These are phyloP conservation scores for Lobophora halterata DNA, from an alignment of 2,888 invertebrate genomes.

Conservation along the genomic window DNA sequence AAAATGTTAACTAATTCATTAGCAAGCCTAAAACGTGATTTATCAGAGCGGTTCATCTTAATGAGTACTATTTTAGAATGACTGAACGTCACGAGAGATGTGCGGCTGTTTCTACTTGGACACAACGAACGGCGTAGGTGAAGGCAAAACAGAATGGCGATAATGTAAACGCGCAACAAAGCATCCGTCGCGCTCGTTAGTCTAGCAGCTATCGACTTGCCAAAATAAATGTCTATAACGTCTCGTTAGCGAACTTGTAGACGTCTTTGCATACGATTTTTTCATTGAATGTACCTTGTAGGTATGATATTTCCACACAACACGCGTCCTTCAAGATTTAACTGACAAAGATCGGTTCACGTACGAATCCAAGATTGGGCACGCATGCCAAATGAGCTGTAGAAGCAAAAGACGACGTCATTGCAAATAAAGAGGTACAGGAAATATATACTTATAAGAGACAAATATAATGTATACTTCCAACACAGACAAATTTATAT, in stretches of 20 bases:
- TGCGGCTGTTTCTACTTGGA: slow-evolving; percentile 41
- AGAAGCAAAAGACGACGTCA: slow-evolving; percentile 30
- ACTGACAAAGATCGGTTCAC: slow-evolving; percentile 27
- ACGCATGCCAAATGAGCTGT: slow-evolving; percentile 33
- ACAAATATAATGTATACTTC: slow-evolving; percentile 21
- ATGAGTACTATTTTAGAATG: slow-evolving; percentile 53
- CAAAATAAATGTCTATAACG: slow-evolving; percentile 60
- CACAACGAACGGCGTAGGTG: slow-evolving; percentile 43
- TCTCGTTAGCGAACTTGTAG: slow-evolving; percentile 41
- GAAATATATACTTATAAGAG: slow-evolving; percentile 27
- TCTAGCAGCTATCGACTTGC: slow-evolving; percentile 38
- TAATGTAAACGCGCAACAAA: slow-evolving; percentile 52
- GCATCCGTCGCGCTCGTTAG: slow-evolving; percentile 45
- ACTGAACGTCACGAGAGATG: slow-evolving; percentile 47
- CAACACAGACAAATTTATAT: slow-evolving; percentile 16
- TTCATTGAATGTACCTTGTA: slow-evolving; percentile 22
- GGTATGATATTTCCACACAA: slow-evolving; percentile 16
- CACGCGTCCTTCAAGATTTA: slow-evolving; percentile 29
- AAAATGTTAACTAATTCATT: slow-evolving; percentile 29
- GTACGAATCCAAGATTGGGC: slow-evolving; percentile 27
- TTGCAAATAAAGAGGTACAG: slow-evolving; percentile 25
- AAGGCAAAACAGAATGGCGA: slow-evolving; percentile 49
- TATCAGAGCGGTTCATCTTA: slow-evolving; percentile 42
- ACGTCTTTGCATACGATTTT: slow-evolving; percentile 30
- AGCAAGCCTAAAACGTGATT: slow-evolving; percentile 30